Base-by-base conservation (phyloP, 2,797 vertebrate species). In the Poeciliopsis paucimaculata region DNA sequence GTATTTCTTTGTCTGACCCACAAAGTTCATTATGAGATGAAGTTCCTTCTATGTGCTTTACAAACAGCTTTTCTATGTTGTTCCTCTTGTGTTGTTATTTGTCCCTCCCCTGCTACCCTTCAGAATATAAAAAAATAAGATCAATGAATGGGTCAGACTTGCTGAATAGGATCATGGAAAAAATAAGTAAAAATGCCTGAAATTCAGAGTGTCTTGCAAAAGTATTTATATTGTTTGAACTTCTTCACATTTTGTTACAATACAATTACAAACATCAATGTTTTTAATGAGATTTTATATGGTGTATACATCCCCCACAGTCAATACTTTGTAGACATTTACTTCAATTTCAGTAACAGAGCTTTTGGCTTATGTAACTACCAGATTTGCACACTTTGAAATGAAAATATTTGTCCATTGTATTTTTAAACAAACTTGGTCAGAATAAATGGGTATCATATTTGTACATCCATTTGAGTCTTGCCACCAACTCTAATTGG, bases 61-160 rank as follows among this genome's bases (percentile, higher is more conserved):
- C 88, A 93, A 94, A 95, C 87, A 86, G 91, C 93, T 92, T 92
- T 91, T 88, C 88, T 86, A 83, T 71, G 53, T 85, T 77, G 84
- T 85, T 90, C 85, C 86, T 89, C 88, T 91, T 93, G 91, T 91
- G 88, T 89, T 88, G 86, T 91, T 85, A 51, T 51, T 7, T 0
- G 2, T 13, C 49, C 6, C 77, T 90, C 86, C 41, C 4, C 45
- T 46, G 43, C 43, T 45, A 12, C 12, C 49, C 18, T 18, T 20
- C 8, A 51, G 20, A 51, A 16, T 66, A 78, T 88, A 20, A 53
- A 51, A 90, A 86, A 89, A 88, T 87, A 81, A 84, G 86, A 90
- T 92, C 75, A 87, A 85, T 84, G 79, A 88, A 77, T 57, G 77
- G 81, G 81, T 93, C 85, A 88, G 53, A 76, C 78, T 72, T 68